Conservation (phyloP, 2,888 invertebrate genomes). For the Phrixothrix hirtus region DNA sequence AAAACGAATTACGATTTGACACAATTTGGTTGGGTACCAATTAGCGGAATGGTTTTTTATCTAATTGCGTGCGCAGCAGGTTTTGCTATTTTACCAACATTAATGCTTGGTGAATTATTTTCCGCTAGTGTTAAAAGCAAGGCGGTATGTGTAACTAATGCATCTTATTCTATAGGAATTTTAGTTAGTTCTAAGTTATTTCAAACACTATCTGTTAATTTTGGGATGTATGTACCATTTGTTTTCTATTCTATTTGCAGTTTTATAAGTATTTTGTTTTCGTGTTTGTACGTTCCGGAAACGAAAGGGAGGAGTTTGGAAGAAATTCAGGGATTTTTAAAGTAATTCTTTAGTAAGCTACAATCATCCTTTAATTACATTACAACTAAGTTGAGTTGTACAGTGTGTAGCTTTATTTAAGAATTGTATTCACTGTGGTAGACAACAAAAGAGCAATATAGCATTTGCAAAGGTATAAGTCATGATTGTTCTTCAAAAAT, state of each 20-base stretch:
- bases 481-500: too few relatives aligned
- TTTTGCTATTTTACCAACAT: slow-evolving; percentile 42
- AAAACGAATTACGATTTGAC: slow-evolving; percentile 34
- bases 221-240: slow-evolving; percentile 46
- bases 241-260: slow-evolving; percentile 40
- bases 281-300: slow-evolving; percentile 46
- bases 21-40: slow-evolving; percentile 43
- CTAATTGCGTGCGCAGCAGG: slow-evolving; percentile 33
- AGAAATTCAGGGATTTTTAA: slow-evolving; percentile 49
- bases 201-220: slow-evolving; percentile 40
- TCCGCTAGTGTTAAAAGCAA: slow-evolving; percentile 46
- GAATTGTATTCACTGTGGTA: too few relatives aligned
- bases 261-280: slow-evolving; percentile 37
- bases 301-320: slow-evolving; percentile 50
- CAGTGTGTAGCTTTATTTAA: too few relatives aligned
- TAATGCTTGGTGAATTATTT: slow-evolving; percentile 46
- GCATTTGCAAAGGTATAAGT: too few relatives aligned
- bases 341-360: too few relatives aligned
- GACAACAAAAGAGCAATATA: too few relatives aligned
- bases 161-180: slow-evolving; percentile 38
- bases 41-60: slow-evolving; percentile 43
- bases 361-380: too few relatives aligned
- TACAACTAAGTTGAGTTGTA: too few relatives aligned
- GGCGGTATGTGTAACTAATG: slow-evolving; percentile 40
- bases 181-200: slow-evolving; percentile 42